Percentiles rank a stretch among this genome's conserved stretches.
Evolutionary conservation across 2,113 vertebrate species (phyloP).

Genomic region (Phrynocephalus versicolor): DNA sequence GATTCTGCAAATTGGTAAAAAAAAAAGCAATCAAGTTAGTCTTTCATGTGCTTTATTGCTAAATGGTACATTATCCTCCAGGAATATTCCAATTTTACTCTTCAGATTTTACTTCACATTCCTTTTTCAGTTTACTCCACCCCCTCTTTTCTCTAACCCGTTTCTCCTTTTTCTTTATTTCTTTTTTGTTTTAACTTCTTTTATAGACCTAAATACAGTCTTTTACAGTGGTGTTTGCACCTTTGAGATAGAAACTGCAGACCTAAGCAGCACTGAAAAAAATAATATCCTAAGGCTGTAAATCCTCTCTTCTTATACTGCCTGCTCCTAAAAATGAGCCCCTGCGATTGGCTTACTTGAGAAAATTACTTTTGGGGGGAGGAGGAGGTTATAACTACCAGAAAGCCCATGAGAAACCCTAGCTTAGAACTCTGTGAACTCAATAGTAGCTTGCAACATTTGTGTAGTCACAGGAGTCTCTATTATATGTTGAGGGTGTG

Average conservation of each 20-base stretch:
- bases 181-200: background rate
- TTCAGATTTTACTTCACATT: background rate
- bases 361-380: too few species aligned
- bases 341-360: too few species aligned
- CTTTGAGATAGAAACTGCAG: background rate
- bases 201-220: background rate
- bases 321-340: too few species aligned
- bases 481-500: too few species aligned
- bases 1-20: background rate
- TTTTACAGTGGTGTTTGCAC: background rate
- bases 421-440: too few species aligned
- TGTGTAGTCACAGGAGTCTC: too few species aligned
- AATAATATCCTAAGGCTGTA: background rate
- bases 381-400: too few species aligned
- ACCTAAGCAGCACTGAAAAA: background rate
- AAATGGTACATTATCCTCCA: constrained; percentile 11
- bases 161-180: accelerated
- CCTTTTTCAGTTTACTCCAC: accelerated
- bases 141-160: constrained; percentile 10
- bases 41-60: constrained; percentile 12
- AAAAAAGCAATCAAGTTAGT: constrained; percentile 21
- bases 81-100: background rate
- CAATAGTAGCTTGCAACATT: too few species aligned
- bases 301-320: too few species aligned
- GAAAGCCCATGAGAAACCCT: too few species aligned